Percentiles rank a stretch among this genome's conserved stretches.
These are phyloP conservation scores for Prolemur simus DNA, from an alignment of 2,113 vertebrate species.

Conservation along the genomic window DNA sequence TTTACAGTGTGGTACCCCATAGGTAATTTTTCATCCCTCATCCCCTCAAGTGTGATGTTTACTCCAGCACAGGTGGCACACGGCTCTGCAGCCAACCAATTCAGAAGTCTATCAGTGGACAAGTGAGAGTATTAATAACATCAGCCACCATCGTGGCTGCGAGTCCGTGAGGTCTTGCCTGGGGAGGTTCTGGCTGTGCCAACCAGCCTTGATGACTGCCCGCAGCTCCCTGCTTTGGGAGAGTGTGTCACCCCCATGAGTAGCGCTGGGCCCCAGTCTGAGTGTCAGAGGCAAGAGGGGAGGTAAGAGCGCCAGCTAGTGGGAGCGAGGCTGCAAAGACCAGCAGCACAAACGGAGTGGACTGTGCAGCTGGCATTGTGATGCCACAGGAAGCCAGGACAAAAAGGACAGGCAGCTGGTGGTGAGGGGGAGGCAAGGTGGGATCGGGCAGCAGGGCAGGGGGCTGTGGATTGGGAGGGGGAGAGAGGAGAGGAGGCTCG, in stretches of 20 bases:
- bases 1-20: too few relatives aligned
- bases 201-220: too few relatives aligned
- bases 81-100: neutral
- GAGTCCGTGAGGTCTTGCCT: neutral
- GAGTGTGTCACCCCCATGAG: neutral
- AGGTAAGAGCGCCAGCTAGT: neutral
- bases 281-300: neutral
- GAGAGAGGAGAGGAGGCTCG: neutral
- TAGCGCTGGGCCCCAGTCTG: too few relatives aligned
- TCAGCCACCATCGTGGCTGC: neutral
- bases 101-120: neutral
- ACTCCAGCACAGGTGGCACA: neutral
- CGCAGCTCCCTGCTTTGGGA: neutral
- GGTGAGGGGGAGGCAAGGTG: neutral
- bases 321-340: neutral
- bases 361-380: rapidly evolving
- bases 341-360: too few relatives aligned
- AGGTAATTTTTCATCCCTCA: too few relatives aligned
- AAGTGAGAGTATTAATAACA: neutral
- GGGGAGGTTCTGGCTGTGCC: neutral
- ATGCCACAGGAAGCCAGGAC: neutral
- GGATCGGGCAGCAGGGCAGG: neutral
- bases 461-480: neutral
- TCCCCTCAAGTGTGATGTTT: neutral
- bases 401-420: neutral